Conservation (phyloP, 2,797 vertebrate genomes). For the Myiotriccus ornatus region DNA sequence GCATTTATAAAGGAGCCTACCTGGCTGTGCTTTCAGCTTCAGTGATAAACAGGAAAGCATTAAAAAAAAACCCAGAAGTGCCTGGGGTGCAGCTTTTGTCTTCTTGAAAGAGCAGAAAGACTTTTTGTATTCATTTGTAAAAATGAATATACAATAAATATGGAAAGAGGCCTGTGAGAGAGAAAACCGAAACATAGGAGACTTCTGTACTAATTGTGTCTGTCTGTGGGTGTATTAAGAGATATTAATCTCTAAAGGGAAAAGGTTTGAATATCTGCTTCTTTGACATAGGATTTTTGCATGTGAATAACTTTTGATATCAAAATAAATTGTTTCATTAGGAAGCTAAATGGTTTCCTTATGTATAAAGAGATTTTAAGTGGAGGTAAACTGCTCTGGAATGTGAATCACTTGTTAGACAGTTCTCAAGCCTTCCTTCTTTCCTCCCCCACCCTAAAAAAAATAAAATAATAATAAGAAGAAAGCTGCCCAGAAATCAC, state of each 20-base stretch:
- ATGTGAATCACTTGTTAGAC: neutral
- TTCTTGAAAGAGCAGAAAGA: neutral
- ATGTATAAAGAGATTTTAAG: neutral
- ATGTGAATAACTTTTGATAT: slow-evolving; percentile 18
- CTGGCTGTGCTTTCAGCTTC: neutral
- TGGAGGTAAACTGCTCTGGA: neutral
- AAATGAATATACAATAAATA: neutral
- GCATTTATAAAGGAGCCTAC: neutral
- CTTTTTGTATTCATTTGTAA: neutral
- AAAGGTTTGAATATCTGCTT: neutral
- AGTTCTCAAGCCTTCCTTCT: neutral
- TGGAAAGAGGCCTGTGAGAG: neutral
- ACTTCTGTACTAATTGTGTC: neutral
- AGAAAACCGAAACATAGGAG: neutral
- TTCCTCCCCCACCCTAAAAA: rapidly evolving
- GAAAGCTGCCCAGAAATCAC: neutral
- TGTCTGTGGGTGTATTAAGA: neutral
- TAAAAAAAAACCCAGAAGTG: neutral
- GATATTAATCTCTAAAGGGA: neutral
- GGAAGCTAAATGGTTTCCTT: neutral
- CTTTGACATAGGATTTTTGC: neutral
- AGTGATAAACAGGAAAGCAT: neutral
- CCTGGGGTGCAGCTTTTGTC: neutral
- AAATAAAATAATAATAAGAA: neutral
- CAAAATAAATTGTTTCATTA: neutral